Evolutionary conservation across 2,888 invertebrate species (phyloP).

Genomic region (Lepas anatifera): DNA sequence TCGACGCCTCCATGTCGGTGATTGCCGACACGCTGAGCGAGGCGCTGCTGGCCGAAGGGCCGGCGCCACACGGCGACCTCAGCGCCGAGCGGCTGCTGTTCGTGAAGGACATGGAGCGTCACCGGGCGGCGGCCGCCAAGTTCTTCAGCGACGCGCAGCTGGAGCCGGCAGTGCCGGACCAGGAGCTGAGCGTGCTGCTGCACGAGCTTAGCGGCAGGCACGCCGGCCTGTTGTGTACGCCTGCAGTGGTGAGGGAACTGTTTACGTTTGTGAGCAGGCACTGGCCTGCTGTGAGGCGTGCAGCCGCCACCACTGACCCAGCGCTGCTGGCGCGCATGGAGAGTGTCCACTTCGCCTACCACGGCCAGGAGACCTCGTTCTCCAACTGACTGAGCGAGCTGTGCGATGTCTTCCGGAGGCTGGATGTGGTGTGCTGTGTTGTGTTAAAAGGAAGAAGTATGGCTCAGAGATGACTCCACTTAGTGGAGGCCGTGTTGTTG

Average conservation of each 20-base stretch:
- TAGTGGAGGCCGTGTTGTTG: too few relatives aligned
- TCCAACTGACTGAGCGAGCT: neutral
- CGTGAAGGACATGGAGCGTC: conserved; percentile 89
- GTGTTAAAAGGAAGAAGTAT: too few relatives aligned
- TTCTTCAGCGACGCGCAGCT: conserved; percentile 79
- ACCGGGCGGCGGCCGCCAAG: conserved; percentile 78
- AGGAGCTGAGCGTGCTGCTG: conserved; percentile 88
- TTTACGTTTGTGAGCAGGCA: conserved; percentile 60
- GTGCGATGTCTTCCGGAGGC: neutral
- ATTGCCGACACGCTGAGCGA: conserved; percentile 97
- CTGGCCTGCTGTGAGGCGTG: neutral
- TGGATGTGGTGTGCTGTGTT: too few relatives aligned
- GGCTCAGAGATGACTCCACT: too few relatives aligned
- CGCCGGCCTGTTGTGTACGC: conserved; percentile 82
- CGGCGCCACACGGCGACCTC: conserved; percentile 89
- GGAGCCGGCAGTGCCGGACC: conserved; percentile 81
- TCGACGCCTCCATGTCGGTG: conserved; percentile 86
- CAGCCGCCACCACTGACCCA: conserved; percentile 1
- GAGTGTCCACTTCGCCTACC: conserved; percentile 2
- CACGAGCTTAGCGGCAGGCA: conserved; percentile 81
- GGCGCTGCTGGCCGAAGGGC: conserved; percentile 75
- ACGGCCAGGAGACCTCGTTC: conserved; percentile 8
- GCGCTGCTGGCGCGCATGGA: neutral
- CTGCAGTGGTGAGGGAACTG: conserved; percentile 88
- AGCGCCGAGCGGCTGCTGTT: conserved; percentile 86